These are phyloP conservation scores for Monoplex corrugatus DNA, from an alignment of 2,888 invertebrate species.

Conservation along the genomic window DNA sequence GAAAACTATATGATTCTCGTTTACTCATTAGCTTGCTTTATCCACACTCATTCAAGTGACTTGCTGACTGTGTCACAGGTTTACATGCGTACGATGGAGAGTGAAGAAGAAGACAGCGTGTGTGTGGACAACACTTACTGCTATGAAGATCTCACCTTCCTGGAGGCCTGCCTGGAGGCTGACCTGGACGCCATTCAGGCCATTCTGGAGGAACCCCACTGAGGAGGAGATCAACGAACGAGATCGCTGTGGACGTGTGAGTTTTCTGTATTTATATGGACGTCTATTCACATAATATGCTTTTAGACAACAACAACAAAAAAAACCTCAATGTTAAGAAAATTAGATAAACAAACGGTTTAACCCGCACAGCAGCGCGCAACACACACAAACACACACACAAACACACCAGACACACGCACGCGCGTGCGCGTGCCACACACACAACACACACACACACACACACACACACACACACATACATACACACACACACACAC, in stretches of 20 bases:
- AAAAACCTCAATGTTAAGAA: not conserved
- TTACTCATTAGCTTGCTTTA: not conserved
- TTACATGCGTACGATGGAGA: not conserved
- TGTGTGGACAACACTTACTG: conserved; percentile 53
- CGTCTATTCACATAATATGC: too few relatives aligned
- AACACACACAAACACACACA: not conserved
- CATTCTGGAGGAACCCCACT: conserved; percentile 75
- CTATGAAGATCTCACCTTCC: conserved; percentile 75
- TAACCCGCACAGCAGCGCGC: too few relatives aligned
- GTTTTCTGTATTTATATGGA: too few relatives aligned
- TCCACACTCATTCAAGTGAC: not conserved
- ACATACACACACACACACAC: not conserved
- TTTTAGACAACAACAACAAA: not conserved
- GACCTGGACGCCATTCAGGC: conserved; percentile 77
- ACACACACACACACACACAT: not conserved
- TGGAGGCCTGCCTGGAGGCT: conserved; percentile 77
- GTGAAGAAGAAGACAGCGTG: conserved; percentile 58
- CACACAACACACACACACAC: not conserved
- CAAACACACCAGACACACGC: not conserved
- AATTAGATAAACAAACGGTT: not conserved
- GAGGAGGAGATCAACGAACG: conserved; percentile 78
- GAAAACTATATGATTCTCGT: not conserved
- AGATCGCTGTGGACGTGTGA: conserved; percentile 77
- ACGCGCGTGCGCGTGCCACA: not conserved
- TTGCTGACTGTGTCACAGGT: not conserved